Base-by-base conservation (phyloP, 2,113 vertebrate species). In the Theristicus caerulescens region DNA sequence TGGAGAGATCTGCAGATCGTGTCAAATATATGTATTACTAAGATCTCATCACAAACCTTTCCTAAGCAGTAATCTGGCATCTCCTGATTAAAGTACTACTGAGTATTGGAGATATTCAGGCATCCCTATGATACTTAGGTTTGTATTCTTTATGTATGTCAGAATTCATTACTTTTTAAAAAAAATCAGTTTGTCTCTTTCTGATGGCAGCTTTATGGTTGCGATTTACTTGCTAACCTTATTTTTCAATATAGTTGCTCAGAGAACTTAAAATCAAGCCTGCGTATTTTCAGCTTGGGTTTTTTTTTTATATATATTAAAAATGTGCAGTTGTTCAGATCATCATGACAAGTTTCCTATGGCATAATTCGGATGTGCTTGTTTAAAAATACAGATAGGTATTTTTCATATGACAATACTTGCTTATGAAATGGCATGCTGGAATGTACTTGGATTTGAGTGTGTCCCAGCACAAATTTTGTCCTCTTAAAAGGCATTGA, bases 311-410 rank as follows among this genome's bases (percentile, higher is more conserved):
- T n/a, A 38, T 24, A 3, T 58, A 32, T 54, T 57, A 29, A 54
- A 81, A 82, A 40, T 10, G 4, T 52, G 6, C 22, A 16, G 5
- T 77, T 82, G 14, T 61, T 91, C 16, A 55, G 52, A 77, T 67
- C 0, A 1, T 64, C 36, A 8, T 7, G 2, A 6, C 7, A 40
- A 4, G 13, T 47, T 69, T 76, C 14, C 34, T 47, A 0, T 18
- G 20, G 4, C 6, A 27, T 51, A 14, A 25, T 58, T 61, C 36
- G 18, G 9, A 44, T 38, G 8, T 67, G 32, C n/a, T 87, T 76
- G 32, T 46, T 74, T 4, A 52, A 66, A 92, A 70, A 54, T 42
- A 16, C 16, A 62, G 34, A 7, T 34, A 16, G 19, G 6, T 81
- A 31, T 32, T 83, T 86, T 58, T 3, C 51, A 8, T 49, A 3